Evolutionary conservation across 1,140 invertebrate genomes (phyloP).

Genomic region (Eurytemora carolleeae): DNA sequence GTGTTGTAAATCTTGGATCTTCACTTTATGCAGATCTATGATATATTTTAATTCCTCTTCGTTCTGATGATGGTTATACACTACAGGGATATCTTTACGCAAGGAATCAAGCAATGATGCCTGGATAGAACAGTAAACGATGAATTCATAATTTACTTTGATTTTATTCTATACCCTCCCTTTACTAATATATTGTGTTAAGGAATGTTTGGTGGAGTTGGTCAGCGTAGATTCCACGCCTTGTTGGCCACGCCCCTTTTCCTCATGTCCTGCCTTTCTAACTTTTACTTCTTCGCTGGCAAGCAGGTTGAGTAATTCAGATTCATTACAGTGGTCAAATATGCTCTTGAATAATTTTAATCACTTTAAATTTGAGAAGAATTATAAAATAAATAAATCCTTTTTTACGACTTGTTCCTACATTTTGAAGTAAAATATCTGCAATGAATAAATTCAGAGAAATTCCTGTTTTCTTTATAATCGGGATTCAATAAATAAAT

Average conservation of each 20-base stretch:
- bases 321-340: background rate
- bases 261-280: background rate
- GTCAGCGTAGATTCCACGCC: background rate
- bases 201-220: background rate
- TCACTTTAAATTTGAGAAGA: background rate
- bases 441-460: background rate
- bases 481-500: no score
- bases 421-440: background rate
- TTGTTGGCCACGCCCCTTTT: background rate
- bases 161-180: no score
- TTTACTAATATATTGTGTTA: no score
- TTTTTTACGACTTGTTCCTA: background rate
- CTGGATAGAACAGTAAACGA: no score
- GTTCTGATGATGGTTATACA: no score
- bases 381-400: background rate
- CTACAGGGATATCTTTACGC: no score
- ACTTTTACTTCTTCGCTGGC: background rate
- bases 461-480: no score
- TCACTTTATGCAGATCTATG: no score
- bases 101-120: no score
- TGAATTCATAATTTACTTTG: no score
- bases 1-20: no score
- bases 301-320: background rate
- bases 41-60: no score
- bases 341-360: background rate